These are phyloP conservation scores for Scaptomyza parva DNA, from an alignment of 2,888 invertebrate species.

Conservation along the genomic window DNA sequence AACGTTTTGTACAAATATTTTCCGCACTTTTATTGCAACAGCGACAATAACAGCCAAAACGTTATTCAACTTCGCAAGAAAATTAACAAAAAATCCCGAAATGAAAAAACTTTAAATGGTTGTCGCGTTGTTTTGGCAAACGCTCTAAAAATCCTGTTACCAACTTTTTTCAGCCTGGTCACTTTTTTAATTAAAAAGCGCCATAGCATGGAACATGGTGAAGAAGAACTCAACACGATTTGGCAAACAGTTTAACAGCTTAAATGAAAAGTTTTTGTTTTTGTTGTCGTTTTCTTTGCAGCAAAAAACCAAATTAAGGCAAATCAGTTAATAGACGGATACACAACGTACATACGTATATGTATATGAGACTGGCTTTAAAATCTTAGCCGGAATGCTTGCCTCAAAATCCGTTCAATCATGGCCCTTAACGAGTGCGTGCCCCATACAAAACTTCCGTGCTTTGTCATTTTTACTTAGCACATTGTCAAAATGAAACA, in stretches of 20 bases:
- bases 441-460: constrained; percentile 39
- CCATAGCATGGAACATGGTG: constrained; percentile 2
- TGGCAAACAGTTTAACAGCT: constrained; percentile 62
- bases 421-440: constrained; percentile 36
- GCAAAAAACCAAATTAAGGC: constrained; percentile 7
- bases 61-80: constrained; percentile 18
- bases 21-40: constrained; percentile 57
- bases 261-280: constrained; percentile 41
- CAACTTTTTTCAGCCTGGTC: constrained; percentile 59
- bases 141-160: constrained; percentile 43
- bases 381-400: constrained; percentile 22
- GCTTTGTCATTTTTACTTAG: constrained; percentile 68
- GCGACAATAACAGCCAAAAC: constrained; percentile 3
- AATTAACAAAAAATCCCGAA: constrained; percentile 43
- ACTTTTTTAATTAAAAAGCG: constrained; percentile 73
- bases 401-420: constrained; percentile 65
- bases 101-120: constrained; percentile 60
- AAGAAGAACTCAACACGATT: constrained; percentile 12
- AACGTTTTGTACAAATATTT: constrained; percentile 53
- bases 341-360: background rate
- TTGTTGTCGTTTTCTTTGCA: background rate
- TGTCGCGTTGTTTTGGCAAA: constrained; percentile 35
- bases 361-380: constrained; percentile 20
- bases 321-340: background rate
- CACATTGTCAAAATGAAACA: constrained; percentile 60